A percentile compares a stretch with the other conserved stretches of the same genome.
Conservation (phyloP, 2,888 invertebrate genomes). For the Ormyrus thymus region DNA sequence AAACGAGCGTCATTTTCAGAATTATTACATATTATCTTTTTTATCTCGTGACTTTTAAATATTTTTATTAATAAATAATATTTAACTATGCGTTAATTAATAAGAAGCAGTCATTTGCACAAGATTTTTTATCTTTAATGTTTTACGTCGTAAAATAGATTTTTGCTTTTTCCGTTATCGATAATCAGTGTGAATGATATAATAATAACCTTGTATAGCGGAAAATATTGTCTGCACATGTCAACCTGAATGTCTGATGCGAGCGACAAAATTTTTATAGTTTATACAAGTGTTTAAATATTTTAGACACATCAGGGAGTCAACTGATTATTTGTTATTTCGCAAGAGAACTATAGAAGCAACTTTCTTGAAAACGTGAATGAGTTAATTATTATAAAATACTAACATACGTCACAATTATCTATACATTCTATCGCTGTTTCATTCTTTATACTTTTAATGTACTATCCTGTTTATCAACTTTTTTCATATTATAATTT, state of each 20-base stretch:
- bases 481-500: conserved; percentile 1
- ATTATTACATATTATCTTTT: no score
- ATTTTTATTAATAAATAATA: no score
- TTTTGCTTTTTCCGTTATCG: background rate
- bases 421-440: conserved; percentile 14
- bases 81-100: no score
- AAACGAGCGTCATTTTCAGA: no score
- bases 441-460: conserved; percentile 2
- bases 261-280: background rate
- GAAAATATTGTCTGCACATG: conserved; percentile 20
- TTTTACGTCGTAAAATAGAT: no score
- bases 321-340: conserved; percentile 19
- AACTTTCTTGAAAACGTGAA: background rate
- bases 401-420: conserved; percentile 24
- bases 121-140: no score
- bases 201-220: background rate
- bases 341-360: background rate
- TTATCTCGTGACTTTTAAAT: no score
- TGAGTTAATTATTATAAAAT: background rate
- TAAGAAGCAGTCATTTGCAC: no score
- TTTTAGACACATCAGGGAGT: conserved; percentile 1
- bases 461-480: conserved; percentile 6
- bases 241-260: background rate
- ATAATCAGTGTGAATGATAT: background rate
- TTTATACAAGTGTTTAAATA: conserved; percentile 20